These are phyloP conservation scores for Catharus bicknelli DNA, from an alignment of 2,113 vertebrate species.

Conservation along the genomic window DNA sequence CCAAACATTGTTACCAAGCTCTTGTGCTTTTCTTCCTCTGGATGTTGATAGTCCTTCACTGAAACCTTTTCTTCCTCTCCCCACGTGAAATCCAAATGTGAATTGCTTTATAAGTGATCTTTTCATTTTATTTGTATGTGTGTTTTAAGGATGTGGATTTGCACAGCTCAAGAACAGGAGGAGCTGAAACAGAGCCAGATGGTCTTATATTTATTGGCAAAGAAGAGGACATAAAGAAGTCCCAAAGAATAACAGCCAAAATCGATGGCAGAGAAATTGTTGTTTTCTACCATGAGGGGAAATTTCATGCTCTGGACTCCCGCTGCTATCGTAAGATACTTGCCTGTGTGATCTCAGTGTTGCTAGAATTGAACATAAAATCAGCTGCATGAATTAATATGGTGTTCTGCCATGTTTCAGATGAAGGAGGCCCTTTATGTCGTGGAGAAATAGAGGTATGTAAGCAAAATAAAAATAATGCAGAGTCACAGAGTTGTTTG, in stretches of 20 bases:
- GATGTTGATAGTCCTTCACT: background rate
- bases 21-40: accelerated
- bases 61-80: background rate
- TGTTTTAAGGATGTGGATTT: constrained; percentile 49
- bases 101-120: background rate
- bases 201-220: constrained; percentile 76
- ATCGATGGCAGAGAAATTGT: constrained; percentile 83
- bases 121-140: background rate
- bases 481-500: background rate
- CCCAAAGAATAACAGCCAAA: constrained; percentile 72
- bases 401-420: constrained; percentile 70
- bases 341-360: background rate
- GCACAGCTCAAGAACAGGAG: background rate
- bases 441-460: constrained; percentile 92
- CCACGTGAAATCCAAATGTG: background rate
- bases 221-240: constrained; percentile 82
- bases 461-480: background rate
- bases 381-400: background rate
- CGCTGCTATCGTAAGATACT: constrained; percentile 91
- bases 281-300: constrained; percentile 81
- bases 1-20: background rate
- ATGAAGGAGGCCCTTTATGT: constrained; percentile 84
- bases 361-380: background rate
- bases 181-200: background rate
- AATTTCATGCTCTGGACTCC: constrained; percentile 87